phyloP scores from a whole-genome alignment of 1,140 invertebrate genomes.

The Cherax quadricarinatus region DNA sequence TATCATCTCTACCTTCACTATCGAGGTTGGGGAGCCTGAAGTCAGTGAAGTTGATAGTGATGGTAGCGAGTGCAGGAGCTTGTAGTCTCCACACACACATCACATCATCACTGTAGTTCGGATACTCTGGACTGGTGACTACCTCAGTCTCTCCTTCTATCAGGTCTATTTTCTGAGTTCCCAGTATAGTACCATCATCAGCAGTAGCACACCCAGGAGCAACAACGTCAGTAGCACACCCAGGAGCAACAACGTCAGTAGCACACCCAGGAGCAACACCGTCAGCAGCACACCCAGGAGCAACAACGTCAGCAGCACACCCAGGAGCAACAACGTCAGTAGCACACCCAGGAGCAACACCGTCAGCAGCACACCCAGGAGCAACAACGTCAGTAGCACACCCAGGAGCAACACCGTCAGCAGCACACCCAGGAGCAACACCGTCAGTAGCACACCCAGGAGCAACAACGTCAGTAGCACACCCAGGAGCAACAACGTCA shows the following conservation, averaged over 20 bases:
- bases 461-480: no score
- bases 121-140: constrained; percentile 33
- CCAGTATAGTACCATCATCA: not conserved
- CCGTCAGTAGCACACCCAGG: no score
- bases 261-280: not conserved
- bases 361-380: no score
- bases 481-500: no score
- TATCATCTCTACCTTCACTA: not conserved
- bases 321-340: no score
- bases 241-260: not conserved
- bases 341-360: no score
- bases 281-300: not conserved
- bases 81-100: constrained; percentile 37
- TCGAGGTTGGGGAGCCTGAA: constrained; percentile 36
- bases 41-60: constrained; percentile 22
- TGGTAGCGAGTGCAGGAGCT: not conserved
- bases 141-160: not conserved
- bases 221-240: not conserved
- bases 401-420: no score
- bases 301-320: no score
- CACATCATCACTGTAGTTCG: constrained; percentile 33
- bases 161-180: not conserved
- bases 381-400: no score
- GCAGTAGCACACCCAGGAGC: not conserved
- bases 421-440: no score